Percentiles rank a stretch among this genome's conserved stretches.
Conservation (phyloP, 1,140 invertebrate species). For the Drosophila seguyi region DNA sequence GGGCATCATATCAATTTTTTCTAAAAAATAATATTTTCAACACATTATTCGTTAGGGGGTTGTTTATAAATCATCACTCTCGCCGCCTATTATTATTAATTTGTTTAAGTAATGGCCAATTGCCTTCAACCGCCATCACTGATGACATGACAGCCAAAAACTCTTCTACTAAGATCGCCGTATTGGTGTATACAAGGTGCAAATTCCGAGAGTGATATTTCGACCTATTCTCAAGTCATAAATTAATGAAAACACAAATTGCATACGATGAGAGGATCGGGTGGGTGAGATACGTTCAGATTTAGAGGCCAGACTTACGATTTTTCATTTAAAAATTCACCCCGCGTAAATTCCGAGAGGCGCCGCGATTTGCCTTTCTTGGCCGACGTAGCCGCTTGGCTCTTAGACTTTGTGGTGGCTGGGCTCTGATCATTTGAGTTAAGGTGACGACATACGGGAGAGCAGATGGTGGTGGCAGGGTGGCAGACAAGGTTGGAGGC, state of each 20-base stretch:
- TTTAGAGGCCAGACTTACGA: slow-evolving; percentile 74
- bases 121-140: neutral
- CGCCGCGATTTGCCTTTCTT: slow-evolving; percentile 85
- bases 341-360: slow-evolving; percentile 85
- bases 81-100: neutral
- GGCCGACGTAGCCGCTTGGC: slow-evolving; percentile 29
- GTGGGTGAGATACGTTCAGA: neutral
- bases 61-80: neutral
- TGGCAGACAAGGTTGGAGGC: slow-evolving; percentile 8
- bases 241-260: slow-evolving; percentile 38
- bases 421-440: slow-evolving; percentile 33
- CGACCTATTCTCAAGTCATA: slow-evolving; percentile 41
- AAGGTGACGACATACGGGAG: slow-evolving; percentile 43
- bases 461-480: slow-evolving; percentile 1
- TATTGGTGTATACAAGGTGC: neutral
- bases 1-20: too few relatives aligned
- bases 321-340: slow-evolving; percentile 86
- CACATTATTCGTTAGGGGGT: neutral
- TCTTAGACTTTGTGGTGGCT: slow-evolving; percentile 44
- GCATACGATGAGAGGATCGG: slow-evolving; percentile 1
- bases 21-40: neutral
- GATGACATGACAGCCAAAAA: neutral
- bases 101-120: neutral
- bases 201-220: neutral
- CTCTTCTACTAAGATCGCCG: neutral